These are phyloP conservation scores for Adoxophyes honmai DNA, from an alignment of 1,140 invertebrate species.

Conservation along the genomic window DNA sequence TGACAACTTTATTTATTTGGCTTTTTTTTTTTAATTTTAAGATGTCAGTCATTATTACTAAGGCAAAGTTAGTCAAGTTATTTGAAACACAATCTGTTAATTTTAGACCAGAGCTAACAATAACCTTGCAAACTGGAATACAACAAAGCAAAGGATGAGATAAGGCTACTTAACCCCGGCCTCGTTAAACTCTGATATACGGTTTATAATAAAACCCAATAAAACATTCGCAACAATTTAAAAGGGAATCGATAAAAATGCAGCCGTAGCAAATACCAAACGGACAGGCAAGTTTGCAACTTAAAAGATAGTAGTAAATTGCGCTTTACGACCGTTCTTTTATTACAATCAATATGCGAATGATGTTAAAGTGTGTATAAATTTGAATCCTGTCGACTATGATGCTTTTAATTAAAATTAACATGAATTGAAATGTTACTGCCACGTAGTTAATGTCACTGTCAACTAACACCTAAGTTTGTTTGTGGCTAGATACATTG, in stretches of 20 bases:
- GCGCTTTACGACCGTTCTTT: slow-evolving; percentile 60
- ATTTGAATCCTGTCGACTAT: no score
- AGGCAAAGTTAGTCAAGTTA: no score
- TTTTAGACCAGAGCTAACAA: neutral
- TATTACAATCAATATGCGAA: slow-evolving; percentile 48
- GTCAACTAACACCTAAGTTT: no score
- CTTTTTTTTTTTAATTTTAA: no score
- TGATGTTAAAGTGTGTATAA: neutral
- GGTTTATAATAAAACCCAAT: slow-evolving; percentile 71
- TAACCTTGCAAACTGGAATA: slow-evolving; percentile 30
- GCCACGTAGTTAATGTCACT: no score
- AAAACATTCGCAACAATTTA: slow-evolving; percentile 75
- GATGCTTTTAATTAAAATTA: no score
- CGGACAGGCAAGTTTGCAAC: slow-evolving; percentile 36
- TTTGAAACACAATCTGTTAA: no score
- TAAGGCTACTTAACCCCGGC: slow-evolving; percentile 64
- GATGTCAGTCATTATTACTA: no score
- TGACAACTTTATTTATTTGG: no score
- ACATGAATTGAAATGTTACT: no score
- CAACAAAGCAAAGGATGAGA: slow-evolving; percentile 64
- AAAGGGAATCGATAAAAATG: slow-evolving; percentile 68
- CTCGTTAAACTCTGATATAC: slow-evolving; percentile 73
- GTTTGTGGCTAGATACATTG: no score
- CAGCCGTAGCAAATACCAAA: slow-evolving; percentile 52
- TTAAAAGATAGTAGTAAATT: slow-evolving; percentile 71